Evolutionary conservation across 2,888 invertebrate genomes (phyloP).

Genomic region (Nasonovia ribisnigri): DNA sequence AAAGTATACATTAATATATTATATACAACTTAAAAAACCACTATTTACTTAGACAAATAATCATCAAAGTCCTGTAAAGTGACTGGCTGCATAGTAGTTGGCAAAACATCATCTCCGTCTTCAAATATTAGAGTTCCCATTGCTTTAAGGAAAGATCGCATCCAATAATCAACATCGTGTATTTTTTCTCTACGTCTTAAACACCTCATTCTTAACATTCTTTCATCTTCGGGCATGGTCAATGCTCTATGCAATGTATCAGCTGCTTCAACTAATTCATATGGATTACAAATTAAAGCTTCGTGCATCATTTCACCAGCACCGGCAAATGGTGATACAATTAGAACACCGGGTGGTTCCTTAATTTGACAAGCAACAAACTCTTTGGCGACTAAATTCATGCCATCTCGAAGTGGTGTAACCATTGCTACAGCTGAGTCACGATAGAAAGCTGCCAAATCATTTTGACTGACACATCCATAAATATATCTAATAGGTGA

Average conservation of each 20-base stretch:
- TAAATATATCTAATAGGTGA: constrained; percentile 91
- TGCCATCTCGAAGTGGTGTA: constrained; percentile 88
- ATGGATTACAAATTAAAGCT: constrained; percentile 89
- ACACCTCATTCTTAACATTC: constrained; percentile 88
- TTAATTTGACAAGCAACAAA: constrained; percentile 94
- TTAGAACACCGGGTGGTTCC: constrained; percentile 85
- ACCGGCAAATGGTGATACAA: constrained; percentile 91
- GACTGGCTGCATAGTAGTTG: constrained; percentile 89
- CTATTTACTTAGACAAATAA: constrained; percentile 83
- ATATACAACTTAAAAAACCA: constrained; percentile 21
- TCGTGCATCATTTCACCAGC: constrained; percentile 96
- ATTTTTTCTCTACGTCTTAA: constrained; percentile 83
- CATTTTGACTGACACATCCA: constrained; percentile 88
- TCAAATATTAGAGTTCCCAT: constrained; percentile 83
- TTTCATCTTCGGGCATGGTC: constrained; percentile 91
- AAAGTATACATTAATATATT: background rate
- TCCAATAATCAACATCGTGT: constrained; percentile 90
- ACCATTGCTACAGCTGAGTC: constrained; percentile 90
- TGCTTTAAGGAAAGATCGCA: constrained; percentile 87
- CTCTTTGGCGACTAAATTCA: constrained; percentile 94
- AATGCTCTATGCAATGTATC: constrained; percentile 88
- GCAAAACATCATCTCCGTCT: constrained; percentile 85
- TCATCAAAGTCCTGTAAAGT: constrained; percentile 92
- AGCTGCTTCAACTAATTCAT: constrained; percentile 88
- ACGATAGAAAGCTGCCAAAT: constrained; percentile 87